phyloP scores from a whole-genome alignment of 2,797 vertebrate species.

The Tapirus indicus region DNA sequence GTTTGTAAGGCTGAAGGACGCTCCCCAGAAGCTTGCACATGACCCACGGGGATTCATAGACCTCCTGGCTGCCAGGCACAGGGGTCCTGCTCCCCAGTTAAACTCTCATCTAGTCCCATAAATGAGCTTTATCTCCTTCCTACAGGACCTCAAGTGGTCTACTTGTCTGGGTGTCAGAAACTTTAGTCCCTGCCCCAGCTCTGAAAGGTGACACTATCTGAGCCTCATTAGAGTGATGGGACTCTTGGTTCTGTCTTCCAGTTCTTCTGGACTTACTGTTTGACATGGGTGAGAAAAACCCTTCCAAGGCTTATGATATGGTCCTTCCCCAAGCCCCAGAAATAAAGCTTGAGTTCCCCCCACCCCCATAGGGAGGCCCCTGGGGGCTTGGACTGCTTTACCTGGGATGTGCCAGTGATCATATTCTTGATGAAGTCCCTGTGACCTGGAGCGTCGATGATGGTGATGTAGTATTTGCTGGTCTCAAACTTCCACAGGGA shows the following conservation, averaged over 20 bases:
- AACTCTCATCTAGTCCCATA: background rate
- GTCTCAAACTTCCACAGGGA: slow-evolving; percentile 26
- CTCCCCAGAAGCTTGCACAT: background rate
- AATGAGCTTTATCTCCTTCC: background rate
- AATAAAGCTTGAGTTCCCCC: background rate
- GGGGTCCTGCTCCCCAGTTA: background rate
- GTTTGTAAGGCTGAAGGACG: background rate
- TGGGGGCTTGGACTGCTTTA: background rate
- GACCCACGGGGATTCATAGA: background rate
- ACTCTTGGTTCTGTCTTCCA: background rate
- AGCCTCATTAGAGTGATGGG: background rate
- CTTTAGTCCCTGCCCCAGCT: too few species aligned
- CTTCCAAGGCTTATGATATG: background rate
- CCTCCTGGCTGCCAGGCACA: rapidly evolving
- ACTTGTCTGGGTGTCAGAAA: background rate
- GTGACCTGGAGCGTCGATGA: background rate
- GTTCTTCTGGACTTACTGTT: background rate
- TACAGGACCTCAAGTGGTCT: background rate
- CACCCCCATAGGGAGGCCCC: background rate
- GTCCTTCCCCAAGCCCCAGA: background rate
- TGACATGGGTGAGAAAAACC: background rate
- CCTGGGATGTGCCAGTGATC: background rate
- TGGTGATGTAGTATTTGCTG: background rate
- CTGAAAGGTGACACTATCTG: background rate
- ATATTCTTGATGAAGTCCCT: slow-evolving; percentile 34